Evolutionary conservation across 2,113 vertebrate genomes (phyloP).

Genomic region (Girardinichthys multiradiatus): DNA sequence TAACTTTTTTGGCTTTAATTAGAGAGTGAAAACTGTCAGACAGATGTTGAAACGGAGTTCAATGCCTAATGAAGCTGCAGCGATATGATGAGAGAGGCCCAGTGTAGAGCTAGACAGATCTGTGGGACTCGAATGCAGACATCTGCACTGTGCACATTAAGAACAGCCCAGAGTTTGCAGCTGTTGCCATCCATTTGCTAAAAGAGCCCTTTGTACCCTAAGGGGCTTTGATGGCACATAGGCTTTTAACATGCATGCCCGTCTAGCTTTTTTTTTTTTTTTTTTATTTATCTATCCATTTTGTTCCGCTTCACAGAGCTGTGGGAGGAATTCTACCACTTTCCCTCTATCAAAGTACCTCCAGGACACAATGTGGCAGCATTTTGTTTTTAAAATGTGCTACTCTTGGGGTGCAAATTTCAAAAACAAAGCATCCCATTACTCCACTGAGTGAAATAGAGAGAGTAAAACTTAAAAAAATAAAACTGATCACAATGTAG

Average conservation of each 20-base stretch:
- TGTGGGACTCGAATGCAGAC: constrained; percentile 61
- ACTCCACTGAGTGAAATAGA: not conserved
- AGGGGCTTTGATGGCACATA: constrained; percentile 73
- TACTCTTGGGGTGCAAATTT: constrained; percentile 14
- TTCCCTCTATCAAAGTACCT: constrained; percentile 42
- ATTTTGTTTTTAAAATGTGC: constrained; percentile 17
- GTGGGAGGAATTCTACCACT: constrained; percentile 33
- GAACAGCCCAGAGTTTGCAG: constrained; percentile 71
- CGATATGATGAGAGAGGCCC: constrained; percentile 54
- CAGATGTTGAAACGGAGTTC: constrained; percentile 52
- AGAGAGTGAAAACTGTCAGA: constrained; percentile 36
- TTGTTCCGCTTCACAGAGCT: constrained; percentile 31
- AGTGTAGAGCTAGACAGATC: constrained; percentile 62
- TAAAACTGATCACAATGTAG: not conserved
- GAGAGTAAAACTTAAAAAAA: constrained; percentile 26
- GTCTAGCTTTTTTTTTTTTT: constrained; percentile 25
- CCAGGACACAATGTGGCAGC: constrained; percentile 31
- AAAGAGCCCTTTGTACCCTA: constrained; percentile 71
- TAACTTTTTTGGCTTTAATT: constrained; percentile 35
- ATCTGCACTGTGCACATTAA: constrained; percentile 68
- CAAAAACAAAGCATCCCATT: constrained; percentile 1
- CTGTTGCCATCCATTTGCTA: constrained; percentile 74
- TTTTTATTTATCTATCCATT: not conserved
- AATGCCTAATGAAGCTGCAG: constrained; percentile 59
- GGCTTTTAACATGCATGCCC: constrained; percentile 70